Conservation (phyloP, 2,888 invertebrate genomes). For the Mythimna vitellina region DNA sequence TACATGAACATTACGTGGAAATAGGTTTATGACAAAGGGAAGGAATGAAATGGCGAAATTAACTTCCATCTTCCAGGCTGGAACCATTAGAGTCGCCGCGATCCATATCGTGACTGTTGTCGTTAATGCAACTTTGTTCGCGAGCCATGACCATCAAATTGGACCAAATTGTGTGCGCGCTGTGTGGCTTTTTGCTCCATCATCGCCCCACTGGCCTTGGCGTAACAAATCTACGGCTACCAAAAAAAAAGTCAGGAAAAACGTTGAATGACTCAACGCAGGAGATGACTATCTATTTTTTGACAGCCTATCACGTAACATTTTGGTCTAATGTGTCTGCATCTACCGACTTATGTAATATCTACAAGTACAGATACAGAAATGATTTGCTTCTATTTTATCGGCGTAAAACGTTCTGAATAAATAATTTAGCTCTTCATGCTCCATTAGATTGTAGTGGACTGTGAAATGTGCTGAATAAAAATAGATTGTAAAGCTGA, state of each 20-base stretch:
- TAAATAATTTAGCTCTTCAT: conserved; percentile 30
- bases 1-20: conserved; percentile 9
- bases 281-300: conserved; percentile 53
- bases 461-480: conserved; percentile 29
- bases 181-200: conserved; percentile 62
- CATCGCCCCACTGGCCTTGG: conserved; percentile 69
- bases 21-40: conserved; percentile 28
- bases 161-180: conserved; percentile 35
- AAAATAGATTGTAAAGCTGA: conserved; percentile 11
- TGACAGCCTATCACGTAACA: conserved; percentile 50
- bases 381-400: conserved; percentile 26
- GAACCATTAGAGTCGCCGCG: conserved; percentile 39
- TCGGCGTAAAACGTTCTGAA: conserved; percentile 23
- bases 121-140: conserved; percentile 46
- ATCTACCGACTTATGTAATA: neutral
- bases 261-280: conserved; percentile 65
- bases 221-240: conserved; percentile 54
- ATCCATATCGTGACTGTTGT: conserved; percentile 37
- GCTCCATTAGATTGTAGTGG: conserved; percentile 25
- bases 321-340: conserved; percentile 34
- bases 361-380: conserved; percentile 15
- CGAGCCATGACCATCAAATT: conserved; percentile 41
- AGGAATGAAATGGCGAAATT: conserved; percentile 49
- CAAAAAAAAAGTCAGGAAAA: conserved; percentile 63
- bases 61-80: conserved; percentile 20